Conservation (phyloP, 2,888 invertebrate genomes). For the Chorisops tibialis region DNA sequence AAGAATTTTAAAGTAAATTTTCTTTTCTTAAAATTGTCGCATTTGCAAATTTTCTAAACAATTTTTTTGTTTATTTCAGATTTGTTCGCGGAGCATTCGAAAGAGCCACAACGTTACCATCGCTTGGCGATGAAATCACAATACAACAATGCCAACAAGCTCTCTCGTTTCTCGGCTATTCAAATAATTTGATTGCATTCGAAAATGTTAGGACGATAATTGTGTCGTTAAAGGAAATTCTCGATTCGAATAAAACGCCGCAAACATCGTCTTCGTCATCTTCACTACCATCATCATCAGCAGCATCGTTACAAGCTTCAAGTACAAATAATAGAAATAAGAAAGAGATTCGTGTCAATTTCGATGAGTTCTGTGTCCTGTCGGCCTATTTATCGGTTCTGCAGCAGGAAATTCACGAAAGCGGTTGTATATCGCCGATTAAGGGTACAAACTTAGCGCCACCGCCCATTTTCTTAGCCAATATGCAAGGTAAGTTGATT, state of each 20-base stretch:
- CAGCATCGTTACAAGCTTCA: neutral
- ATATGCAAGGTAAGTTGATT: conserved; percentile 48
- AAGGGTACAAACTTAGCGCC: conserved; percentile 53
- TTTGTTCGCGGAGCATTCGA: conserved; percentile 52
- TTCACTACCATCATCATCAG: conserved; percentile 8
- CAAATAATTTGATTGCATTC: conserved; percentile 49
- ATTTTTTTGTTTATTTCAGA: conserved; percentile 35
- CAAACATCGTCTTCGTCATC: neutral
- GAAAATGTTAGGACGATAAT: conserved; percentile 50
- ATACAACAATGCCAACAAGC: conserved; percentile 51
- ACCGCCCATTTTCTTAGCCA: conserved; percentile 51
- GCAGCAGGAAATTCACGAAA: conserved; percentile 52
- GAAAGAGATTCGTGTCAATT: conserved; percentile 40
- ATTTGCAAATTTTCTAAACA: neutral
- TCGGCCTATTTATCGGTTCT: conserved; percentile 51
- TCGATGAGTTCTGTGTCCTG: conserved; percentile 51
- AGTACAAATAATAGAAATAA: conserved; percentile 26
- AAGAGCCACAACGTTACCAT: conserved; percentile 43
- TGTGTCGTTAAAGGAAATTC: conserved; percentile 37
- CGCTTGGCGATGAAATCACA: conserved; percentile 42
- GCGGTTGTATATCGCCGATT: conserved; percentile 52
- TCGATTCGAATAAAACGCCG: neutral
- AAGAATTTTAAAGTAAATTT: conserved; percentile 60
- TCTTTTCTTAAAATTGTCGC: neutral
- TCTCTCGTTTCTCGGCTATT: conserved; percentile 50